Conservation (phyloP, 2,797 vertebrate species). For the Gymnopithys bicolor region DNA sequence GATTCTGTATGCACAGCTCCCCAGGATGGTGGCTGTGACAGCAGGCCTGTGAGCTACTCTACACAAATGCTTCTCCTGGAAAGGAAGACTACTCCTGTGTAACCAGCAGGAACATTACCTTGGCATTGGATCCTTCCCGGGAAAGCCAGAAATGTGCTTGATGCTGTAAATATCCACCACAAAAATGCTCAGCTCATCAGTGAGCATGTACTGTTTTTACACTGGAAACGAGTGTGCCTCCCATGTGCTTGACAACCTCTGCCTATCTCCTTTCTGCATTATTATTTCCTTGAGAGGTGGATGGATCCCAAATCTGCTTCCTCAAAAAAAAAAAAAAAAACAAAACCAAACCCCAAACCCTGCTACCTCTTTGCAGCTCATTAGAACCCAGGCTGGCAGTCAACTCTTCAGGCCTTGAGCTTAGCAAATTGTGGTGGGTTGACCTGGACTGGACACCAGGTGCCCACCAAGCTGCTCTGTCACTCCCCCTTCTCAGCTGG, state of each 20-base stretch:
- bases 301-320: background rate
- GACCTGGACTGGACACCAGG: background rate
- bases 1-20: background rate
- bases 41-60: background rate
- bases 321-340: background rate
- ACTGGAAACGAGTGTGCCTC: background rate
- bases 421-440: background rate
- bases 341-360: background rate
- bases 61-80: background rate
- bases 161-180: background rate
- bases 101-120: background rate
- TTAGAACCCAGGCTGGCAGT: background rate
- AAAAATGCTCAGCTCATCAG: background rate
- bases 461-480: background rate
- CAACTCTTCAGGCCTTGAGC: background rate
- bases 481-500: background rate
- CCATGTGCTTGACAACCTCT: background rate
- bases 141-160: background rate
- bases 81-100: background rate
- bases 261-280: background rate
- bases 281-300: background rate
- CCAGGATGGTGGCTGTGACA: background rate
- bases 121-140: background rate
- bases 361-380: background rate
- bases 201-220: background rate